Evolutionary conservation across 2,888 invertebrate genomes (phyloP).

Genomic region (Spodoptera picta): DNA sequence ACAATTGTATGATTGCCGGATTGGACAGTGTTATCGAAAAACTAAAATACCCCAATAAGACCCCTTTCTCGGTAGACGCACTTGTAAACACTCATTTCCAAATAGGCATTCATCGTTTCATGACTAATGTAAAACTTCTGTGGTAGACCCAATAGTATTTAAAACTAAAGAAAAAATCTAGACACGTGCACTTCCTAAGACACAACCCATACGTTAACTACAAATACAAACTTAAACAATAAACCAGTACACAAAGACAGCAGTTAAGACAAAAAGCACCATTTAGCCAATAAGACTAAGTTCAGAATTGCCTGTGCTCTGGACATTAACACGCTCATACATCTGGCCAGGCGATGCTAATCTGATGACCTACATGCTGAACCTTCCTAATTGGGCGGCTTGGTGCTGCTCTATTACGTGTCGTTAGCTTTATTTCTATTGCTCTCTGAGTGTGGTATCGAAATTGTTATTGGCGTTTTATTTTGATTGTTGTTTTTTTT

Average conservation of each 20-base stretch:
- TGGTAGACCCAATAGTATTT: no score
- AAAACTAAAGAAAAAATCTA: no score
- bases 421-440: slow-evolving; percentile 49
- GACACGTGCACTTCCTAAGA: no score
- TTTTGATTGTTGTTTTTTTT: neutral
- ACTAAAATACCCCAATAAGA: no score
- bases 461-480: neutral
- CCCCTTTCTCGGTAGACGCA: no score
- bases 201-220: no score
- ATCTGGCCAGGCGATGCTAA: slow-evolving; percentile 68
- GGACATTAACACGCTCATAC: slow-evolving; percentile 78
- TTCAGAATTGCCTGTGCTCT: slow-evolving; percentile 69
- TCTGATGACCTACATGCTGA: slow-evolving; percentile 82
- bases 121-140: no score
- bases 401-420: slow-evolving; percentile 54
- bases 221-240: slow-evolving; percentile 1
- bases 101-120: neutral
- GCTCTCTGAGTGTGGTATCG: slow-evolving; percentile 13
- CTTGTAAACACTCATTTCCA: no score
- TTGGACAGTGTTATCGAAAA: no score
- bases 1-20: no score
- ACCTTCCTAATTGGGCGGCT: slow-evolving; percentile 70
- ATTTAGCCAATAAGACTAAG: slow-evolving; percentile 39
- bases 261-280: slow-evolving; percentile 36
- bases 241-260: slow-evolving; percentile 14